These are phyloP conservation scores for Lamprologus lemairii DNA, from an alignment of 2,113 vertebrate genomes.

Conservation along the genomic window DNA sequence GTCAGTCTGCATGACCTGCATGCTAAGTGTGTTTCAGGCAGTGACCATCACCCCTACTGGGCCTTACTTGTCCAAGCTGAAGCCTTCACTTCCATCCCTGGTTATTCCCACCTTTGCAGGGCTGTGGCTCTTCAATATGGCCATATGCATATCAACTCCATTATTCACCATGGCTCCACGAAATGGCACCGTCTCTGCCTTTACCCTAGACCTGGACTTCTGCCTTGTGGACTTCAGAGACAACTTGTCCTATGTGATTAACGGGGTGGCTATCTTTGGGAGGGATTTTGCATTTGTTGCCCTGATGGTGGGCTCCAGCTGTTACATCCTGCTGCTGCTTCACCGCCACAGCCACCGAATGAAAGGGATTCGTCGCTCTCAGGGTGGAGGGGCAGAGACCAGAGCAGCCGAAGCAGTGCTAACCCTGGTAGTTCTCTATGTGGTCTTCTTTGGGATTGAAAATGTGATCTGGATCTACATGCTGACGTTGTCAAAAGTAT, in stretches of 20 bases:
- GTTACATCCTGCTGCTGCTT: constrained; percentile 67
- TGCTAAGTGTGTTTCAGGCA: constrained; percentile 74
- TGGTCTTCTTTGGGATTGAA: constrained; percentile 74
- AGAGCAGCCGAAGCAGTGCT: constrained; percentile 72
- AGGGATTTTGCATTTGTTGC: constrained; percentile 72
- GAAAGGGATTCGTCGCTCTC: constrained; percentile 47
- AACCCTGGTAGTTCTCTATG: constrained; percentile 70
- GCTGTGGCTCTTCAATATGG: constrained; percentile 75
- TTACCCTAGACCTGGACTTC: constrained; percentile 75
- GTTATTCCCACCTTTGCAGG: constrained; percentile 59
- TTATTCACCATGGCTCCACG: constrained; percentile 71
- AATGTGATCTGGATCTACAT: constrained; percentile 79
- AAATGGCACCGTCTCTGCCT: constrained; percentile 66
- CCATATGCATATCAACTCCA: constrained; percentile 65
- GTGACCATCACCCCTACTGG: constrained; percentile 56
- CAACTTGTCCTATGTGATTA: constrained; percentile 70
- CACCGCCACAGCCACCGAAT: constrained; percentile 64
- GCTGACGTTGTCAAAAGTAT: constrained; percentile 70
- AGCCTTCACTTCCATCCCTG: constrained; percentile 50
- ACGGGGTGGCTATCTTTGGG: constrained; percentile 60
- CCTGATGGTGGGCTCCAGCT: constrained; percentile 70
- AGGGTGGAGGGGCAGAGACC: constrained; percentile 51
- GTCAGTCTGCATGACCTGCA: constrained; percentile 74
- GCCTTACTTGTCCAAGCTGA: constrained; percentile 42
- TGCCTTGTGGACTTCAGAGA: constrained; percentile 72